Percentiles rank a stretch among this genome's conserved stretches.
These are phyloP conservation scores for Ancistrus triradiatus DNA, from an alignment of 2,113 vertebrate genomes.

Conservation along the genomic window DNA sequence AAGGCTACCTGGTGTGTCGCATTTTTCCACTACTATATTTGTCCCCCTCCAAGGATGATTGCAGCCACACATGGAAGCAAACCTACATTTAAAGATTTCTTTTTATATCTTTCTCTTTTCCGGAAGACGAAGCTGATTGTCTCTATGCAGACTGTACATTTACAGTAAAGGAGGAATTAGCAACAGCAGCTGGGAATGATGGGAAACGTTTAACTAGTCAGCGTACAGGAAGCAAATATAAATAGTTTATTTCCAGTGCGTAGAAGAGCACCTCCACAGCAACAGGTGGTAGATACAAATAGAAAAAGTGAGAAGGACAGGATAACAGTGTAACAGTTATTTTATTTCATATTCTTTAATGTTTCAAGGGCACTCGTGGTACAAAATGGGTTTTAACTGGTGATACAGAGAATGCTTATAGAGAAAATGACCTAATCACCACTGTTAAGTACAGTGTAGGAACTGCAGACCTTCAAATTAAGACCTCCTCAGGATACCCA, in stretches of 20 bases:
- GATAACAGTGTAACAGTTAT: no score
- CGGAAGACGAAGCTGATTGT: constrained; percentile 31
- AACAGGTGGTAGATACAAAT: no score
- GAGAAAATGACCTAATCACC: no score
- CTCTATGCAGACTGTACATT: constrained; percentile 9
- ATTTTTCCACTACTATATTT: constrained; percentile 37
- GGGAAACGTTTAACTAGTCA: neutral
- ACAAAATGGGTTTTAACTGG: no score
- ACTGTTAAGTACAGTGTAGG: no score
- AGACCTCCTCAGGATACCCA: no score
- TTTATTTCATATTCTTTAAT: no score
- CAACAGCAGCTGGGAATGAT: neutral
- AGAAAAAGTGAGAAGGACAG: no score
- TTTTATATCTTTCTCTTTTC: constrained; percentile 43
- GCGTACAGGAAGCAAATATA: neutral
- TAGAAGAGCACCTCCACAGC: neutral
- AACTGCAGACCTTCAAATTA: no score
- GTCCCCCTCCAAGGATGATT: neutral
- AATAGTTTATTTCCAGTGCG: neutral
- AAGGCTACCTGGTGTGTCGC: constrained; percentile 32
- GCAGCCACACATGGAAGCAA: constrained; percentile 13
- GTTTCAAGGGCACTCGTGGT: no score
- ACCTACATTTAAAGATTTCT: constrained; percentile 44
- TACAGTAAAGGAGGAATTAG: neutral
- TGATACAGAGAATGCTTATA: no score